These are phyloP conservation scores for Brachypodius melanocephalos DNA, from an alignment of 2,113 vertebrate species.

Conservation along the genomic window DNA sequence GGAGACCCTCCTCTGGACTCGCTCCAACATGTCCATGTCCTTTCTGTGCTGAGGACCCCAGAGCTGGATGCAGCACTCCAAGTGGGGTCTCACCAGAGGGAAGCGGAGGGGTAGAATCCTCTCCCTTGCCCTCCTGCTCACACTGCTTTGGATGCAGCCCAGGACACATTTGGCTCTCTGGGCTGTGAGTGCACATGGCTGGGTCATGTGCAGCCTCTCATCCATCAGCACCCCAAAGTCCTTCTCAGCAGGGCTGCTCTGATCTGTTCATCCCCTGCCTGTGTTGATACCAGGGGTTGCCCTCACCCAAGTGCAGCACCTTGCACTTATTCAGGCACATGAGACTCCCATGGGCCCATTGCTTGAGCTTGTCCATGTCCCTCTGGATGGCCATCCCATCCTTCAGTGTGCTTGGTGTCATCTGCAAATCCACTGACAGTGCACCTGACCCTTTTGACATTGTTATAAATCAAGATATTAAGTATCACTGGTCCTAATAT, in stretches of 20 bases:
- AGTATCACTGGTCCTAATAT: background rate
- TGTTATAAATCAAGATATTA: background rate
- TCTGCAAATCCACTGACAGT: background rate
- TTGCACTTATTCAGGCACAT: background rate
- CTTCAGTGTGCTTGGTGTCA: background rate
- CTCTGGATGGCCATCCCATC: background rate
- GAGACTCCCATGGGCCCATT: background rate
- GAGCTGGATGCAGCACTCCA: background rate
- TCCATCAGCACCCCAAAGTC: background rate
- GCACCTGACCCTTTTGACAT: background rate
- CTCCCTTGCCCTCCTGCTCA: background rate
- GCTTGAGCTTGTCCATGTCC: background rate
- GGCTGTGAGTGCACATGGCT: background rate
- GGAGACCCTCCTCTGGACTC: background rate
- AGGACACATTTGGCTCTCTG: background rate
- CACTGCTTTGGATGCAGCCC: background rate
- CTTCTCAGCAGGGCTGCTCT: background rate
- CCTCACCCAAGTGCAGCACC: background rate
- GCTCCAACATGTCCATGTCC: background rate
- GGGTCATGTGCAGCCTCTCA: background rate
- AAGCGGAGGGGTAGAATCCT: background rate
- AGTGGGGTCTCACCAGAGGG: background rate
- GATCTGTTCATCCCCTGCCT: background rate
- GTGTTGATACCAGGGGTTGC: accelerated
- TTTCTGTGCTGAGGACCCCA: background rate